Conservation (phyloP, 2,888 invertebrate species). For the Lagria hirta region DNA sequence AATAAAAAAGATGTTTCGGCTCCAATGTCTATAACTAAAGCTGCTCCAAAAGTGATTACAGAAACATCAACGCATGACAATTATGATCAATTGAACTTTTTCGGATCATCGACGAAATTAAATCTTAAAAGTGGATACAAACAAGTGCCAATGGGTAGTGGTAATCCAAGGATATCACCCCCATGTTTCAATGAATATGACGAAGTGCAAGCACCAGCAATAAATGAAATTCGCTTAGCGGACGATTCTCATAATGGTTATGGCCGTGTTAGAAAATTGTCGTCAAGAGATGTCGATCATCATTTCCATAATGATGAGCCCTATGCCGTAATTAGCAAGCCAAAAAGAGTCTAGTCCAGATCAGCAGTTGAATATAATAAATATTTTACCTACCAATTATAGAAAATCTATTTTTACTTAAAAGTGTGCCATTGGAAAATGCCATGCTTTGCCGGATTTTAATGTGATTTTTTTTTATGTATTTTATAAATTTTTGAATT, state of each 20-base stretch:
- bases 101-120: constrained; percentile 72
- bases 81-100: constrained; percentile 80
- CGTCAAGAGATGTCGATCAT: constrained; percentile 59
- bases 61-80: constrained; percentile 54
- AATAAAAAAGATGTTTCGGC: constrained; percentile 42
- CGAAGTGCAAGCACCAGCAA: constrained; percentile 63
- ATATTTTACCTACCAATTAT: too few relatives aligned
- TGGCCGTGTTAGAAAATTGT: constrained; percentile 72
- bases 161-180: constrained; percentile 26
- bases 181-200: constrained; percentile 72
- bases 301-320: constrained; percentile 74
- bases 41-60: constrained; percentile 61
- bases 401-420: constrained; percentile 7
- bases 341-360: constrained; percentile 73
- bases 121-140: constrained; percentile 69
- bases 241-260: constrained; percentile 82
- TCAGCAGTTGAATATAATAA: too few relatives aligned
- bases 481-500: too few relatives aligned
- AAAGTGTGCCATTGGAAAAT: constrained; percentile 3
- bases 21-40: constrained; percentile 43
- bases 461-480: too few relatives aligned
- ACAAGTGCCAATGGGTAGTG: constrained; percentile 59
- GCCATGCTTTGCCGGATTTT: neutral
- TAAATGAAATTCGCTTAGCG: constrained; percentile 71
- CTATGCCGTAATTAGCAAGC: constrained; percentile 82